phyloP scores from a whole-genome alignment of 1,140 invertebrate species.

The Protaetia brevitarsis region DNA sequence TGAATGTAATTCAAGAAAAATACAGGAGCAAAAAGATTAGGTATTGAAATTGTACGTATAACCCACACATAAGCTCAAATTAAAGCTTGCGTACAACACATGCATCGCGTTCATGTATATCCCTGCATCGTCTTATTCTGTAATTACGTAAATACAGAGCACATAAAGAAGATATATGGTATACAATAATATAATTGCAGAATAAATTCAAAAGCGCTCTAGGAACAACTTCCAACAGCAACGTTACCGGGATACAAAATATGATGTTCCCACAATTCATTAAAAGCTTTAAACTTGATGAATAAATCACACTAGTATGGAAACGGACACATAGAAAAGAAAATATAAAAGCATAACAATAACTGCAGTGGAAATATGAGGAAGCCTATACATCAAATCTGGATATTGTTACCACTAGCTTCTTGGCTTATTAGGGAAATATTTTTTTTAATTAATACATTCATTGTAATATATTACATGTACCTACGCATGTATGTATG shows the following conservation, averaged over 20 bases:
- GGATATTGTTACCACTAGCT: background rate
- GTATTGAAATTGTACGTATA: no score
- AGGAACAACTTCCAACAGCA: background rate
- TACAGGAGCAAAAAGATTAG: no score
- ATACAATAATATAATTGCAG: conserved; percentile 1
- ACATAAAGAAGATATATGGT: background rate
- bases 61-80: no score
- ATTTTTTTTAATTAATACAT: conserved; percentile 5
- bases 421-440: conserved; percentile 15
- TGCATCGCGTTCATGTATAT: background rate
- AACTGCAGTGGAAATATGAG: background rate
- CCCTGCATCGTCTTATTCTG: background rate
- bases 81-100: background rate
- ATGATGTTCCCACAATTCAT: conserved; percentile 2
- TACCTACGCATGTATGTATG: background rate
- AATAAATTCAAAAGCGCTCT: background rate
- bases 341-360: background rate
- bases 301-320: conserved; percentile 4
- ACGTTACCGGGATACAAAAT: background rate
- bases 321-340: no score
- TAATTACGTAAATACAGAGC: background rate
- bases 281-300: background rate
- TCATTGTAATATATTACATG: conserved; percentile 8
- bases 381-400: background rate
- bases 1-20: no score